Conservation (phyloP, 30 jellyfish, hydroid and myxozoan genomes). For the Phacellophora camtschatica region DNA sequence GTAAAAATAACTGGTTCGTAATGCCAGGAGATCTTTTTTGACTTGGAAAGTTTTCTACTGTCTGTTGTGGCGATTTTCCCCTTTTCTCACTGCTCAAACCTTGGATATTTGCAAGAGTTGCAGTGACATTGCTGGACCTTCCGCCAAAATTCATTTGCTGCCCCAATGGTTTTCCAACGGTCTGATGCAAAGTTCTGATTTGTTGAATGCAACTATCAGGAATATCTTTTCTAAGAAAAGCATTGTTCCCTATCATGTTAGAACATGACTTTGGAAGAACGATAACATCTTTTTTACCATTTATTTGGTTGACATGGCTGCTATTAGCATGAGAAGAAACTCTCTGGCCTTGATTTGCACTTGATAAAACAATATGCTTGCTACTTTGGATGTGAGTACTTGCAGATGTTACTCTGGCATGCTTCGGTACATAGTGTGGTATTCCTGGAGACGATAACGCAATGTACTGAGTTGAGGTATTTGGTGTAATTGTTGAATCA, state of each 20-base stretch:
- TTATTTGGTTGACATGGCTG: not conserved
- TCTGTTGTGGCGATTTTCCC: not conserved
- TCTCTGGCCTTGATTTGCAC: not conserved
- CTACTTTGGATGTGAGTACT: not conserved
- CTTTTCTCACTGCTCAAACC: conserved; percentile 5
- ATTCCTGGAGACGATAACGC: conserved; percentile 62
- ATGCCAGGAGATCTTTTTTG: conserved; percentile 18
- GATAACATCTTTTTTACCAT: not conserved
- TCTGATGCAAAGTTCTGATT: not conserved
- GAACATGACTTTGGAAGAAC: not conserved
- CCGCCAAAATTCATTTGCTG: too few species aligned
- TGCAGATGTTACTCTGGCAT: not conserved
- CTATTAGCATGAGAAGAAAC: not conserved
- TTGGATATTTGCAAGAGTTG: conserved; percentile 15
- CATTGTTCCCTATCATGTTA: not conserved
- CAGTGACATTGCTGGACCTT: not conserved
- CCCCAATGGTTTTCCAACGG: not conserved
- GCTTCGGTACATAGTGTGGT: conserved; percentile 45
- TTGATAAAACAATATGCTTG: conserved; percentile 21
- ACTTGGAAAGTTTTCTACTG: not conserved
- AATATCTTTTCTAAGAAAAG: not conserved
- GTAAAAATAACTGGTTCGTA: not conserved
- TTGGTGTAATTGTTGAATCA: conserved; percentile 18
- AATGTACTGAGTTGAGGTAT: conserved; percentile 40
- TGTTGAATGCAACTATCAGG: conserved; percentile 7